Evolutionary conservation across 2,113 vertebrate species (phyloP), one percentile per base, ranked within the genome.

Genomic region (Rhinolophus ferrumequinum): DNA sequence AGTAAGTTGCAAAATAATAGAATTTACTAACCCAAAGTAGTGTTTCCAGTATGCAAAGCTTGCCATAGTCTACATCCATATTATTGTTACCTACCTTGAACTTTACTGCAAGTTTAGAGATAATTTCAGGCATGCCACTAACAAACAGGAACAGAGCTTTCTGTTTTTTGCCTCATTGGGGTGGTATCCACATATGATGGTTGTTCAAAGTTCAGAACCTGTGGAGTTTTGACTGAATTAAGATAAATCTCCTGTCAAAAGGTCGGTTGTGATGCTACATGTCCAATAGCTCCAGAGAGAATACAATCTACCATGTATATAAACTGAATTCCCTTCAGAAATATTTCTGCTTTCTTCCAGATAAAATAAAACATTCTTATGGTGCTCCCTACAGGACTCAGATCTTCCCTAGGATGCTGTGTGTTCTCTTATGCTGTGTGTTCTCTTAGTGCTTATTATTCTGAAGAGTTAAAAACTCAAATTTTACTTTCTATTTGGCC

Each of bases 391-490:
- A 6, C 0, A 38, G 16, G 50, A 76, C 52, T 21, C 35, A 82
- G 28, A 62, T 85, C 24, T 94, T 92, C 24, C 50, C 38, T 70
- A 12, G 35, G 54, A 30, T 87, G 21, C 2, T 66, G 1, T 52
- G 3, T 87, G 24, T 83, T 21, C 11, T 12, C 6, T 83, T 93
- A 50, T 87, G 21, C 2, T 66, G 1, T 52, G 3, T 87, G 24
- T 83, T 21, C 11, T 12, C 6, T 83, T 93, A 50, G 22, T 83
- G 12, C 52, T 73, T 73, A 28, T 50, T 83, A 66, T 79, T 76
- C n/a, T 86, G 54, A 83, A 52, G 93, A 89, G 79, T 95, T 92
- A 81, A 89, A 84, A 88, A 56, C 14, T 90, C 26, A 85, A 60
- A 47, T 85, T 87, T 89, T 82, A 41, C 15, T 88, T 94, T 52